Base-by-base conservation (phyloP, 1,140 invertebrate species). In the Gerris buenoi region DNA sequence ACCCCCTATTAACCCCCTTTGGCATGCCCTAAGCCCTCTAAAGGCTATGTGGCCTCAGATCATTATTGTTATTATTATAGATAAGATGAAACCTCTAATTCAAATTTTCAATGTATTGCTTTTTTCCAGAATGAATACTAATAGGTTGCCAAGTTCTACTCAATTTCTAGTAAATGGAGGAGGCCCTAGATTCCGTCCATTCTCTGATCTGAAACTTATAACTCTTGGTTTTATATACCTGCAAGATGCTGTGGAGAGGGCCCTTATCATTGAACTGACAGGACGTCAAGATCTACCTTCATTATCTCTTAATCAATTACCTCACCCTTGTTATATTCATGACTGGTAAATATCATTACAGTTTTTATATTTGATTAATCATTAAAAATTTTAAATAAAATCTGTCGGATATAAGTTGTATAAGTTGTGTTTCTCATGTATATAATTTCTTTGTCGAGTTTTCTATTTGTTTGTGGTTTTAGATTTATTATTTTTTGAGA, bases 221-320 rank as follows among this genome's bases (percentile, higher is more conserved):
- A 80, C 78, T 0, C 81, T 75, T 74, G 83, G 84, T 23, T 85
- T 85, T 75, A 78, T 78, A 28, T 84, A 82, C 71, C 72, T 85
- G 5, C 84, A 86, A 74, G 83, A 85, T 69, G 78, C 84, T 75
- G 74, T 85, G 60, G 84, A 86, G 68, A 77, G 79, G 62, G 77
- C 78, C 25, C 78, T 85, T 10, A 83, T 86, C 63, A 70, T 75
- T 67, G 71, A 77, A 15, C 77, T 81, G 3, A 81, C 81, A 3
- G 77, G 77, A 26, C 64, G 72, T 62, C 26, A 70, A 5, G 33
- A 69, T 64, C 23, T 75, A 56, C 59, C 76, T 15, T 77, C 75
- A 13, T 73, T 77, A 14, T 75, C 75, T 28, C 65, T 82, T 5
- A 78, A 82, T 62, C 83, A 85, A 73, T 81, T 83, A 72, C 84